phyloP scores from a whole-genome alignment of 1,140 invertebrate genomes.

The Bombus waltoni region DNA sequence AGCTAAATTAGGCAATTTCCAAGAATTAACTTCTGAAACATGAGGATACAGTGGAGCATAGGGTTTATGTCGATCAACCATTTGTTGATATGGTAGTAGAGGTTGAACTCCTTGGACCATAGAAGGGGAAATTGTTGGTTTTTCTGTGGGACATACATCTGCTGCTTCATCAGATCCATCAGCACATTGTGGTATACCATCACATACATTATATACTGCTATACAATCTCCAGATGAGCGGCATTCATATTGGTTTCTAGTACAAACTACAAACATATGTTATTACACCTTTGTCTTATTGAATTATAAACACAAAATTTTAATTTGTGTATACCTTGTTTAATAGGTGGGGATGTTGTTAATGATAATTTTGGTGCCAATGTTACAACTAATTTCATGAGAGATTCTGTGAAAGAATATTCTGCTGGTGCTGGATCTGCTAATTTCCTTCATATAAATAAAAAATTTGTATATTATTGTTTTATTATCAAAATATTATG shows the following conservation, averaged over 20 bases:
- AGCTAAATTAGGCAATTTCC: slow-evolving; percentile 66
- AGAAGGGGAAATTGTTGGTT: slow-evolving; percentile 72
- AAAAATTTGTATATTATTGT: slow-evolving; percentile 17
- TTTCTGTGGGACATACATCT: slow-evolving; percentile 88
- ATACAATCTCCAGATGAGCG: slow-evolving; percentile 94
- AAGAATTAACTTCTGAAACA: slow-evolving; percentile 64
- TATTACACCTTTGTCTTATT: background rate
- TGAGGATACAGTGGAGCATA: slow-evolving; percentile 67
- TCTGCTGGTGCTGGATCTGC: slow-evolving; percentile 62
- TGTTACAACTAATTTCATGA: slow-evolving; percentile 58
- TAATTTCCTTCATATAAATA: slow-evolving; percentile 57
- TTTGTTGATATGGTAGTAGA: slow-evolving; percentile 71
- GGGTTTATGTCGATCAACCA: slow-evolving; percentile 70
- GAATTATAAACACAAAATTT: background rate
- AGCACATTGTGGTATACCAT: slow-evolving; percentile 96
- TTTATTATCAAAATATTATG: slow-evolving; percentile 16
- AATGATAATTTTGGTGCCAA: slow-evolving; percentile 62
- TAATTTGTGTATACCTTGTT: slow-evolving; percentile 61
- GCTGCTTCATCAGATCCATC: slow-evolving; percentile 95
- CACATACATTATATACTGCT: slow-evolving; percentile 97
- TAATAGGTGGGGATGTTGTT: slow-evolving; percentile 69
- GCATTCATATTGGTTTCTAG: slow-evolving; percentile 94
- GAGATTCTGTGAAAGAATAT: slow-evolving; percentile 72
- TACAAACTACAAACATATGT: slow-evolving; percentile 83
- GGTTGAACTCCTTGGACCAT: slow-evolving; percentile 65